These are phyloP conservation scores for Diadophis punctatus DNA, from an alignment of 2,113 vertebrate genomes.

Conservation along the genomic window DNA sequence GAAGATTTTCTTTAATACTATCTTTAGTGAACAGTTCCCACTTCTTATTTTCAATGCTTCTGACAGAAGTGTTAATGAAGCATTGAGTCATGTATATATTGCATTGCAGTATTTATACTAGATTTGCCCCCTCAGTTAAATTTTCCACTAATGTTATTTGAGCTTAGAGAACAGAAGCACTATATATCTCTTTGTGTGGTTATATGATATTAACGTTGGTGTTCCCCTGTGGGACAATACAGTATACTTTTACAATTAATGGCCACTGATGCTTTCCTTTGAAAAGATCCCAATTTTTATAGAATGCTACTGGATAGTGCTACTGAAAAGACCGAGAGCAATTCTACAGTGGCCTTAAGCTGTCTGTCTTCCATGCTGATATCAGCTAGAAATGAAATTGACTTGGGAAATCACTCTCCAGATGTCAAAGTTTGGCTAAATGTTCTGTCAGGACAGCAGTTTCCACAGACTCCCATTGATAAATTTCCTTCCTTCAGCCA, in stretches of 20 bases:
- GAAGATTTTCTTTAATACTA: slow-evolving; percentile 19
- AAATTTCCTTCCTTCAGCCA: background rate
- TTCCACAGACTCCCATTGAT: background rate
- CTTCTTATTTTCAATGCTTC: background rate
- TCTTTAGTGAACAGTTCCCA: slow-evolving; percentile 1
- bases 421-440: background rate
- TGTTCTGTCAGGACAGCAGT: background rate
- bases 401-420: background rate
- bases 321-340: background rate
- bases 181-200: background rate
- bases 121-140: background rate
- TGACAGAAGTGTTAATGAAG: slow-evolving; percentile 10
- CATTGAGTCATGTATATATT: slow-evolving; percentile 14
- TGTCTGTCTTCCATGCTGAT: background rate
- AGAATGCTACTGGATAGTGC: background rate
- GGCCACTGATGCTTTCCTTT: background rate
- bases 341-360: background rate
- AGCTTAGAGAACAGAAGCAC: background rate
- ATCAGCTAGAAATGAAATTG: background rate
- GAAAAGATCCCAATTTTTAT: background rate
- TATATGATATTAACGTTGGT: background rate
- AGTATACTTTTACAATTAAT: fast-evolving
- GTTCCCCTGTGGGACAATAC: background rate
- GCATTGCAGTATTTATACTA: background rate
- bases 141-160: background rate